Conservation (phyloP, 2,113 vertebrate genomes). For the Gymnogyps californianus region DNA sequence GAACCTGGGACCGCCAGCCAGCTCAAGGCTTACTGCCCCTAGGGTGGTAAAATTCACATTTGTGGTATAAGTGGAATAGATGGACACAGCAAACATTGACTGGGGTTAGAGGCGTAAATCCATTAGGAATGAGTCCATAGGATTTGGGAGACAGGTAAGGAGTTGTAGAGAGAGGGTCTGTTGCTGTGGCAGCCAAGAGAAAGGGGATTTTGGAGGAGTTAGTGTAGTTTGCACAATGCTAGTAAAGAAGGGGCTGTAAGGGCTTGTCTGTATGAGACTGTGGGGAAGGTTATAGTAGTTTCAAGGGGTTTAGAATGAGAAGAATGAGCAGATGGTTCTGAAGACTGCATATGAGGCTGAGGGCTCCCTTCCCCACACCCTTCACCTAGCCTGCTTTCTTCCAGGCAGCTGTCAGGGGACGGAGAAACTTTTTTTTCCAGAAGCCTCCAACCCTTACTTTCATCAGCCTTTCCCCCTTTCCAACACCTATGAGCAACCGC, state of each 20-base stretch:
- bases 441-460: background rate
- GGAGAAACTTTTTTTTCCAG: background rate
- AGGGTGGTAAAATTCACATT: background rate
- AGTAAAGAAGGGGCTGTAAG: background rate
- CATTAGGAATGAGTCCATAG: background rate
- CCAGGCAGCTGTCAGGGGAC: background rate
- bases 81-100: background rate
- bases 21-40: background rate
- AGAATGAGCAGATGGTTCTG: background rate
- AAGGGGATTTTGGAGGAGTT: background rate
- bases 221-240: background rate
- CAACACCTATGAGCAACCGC: accelerated
- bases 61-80: background rate
- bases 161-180: background rate
- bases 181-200: background rate
- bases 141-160: background rate
- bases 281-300: background rate
- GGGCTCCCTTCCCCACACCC: background rate
- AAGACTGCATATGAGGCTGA: background rate
- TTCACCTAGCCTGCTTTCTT: background rate
- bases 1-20: background rate
- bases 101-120: background rate
- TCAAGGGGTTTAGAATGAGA: background rate
- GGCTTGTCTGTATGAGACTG: background rate
- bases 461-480: background rate